Conservation (phyloP, 2,888 invertebrate genomes). For the Drosophila neutralis region DNA sequence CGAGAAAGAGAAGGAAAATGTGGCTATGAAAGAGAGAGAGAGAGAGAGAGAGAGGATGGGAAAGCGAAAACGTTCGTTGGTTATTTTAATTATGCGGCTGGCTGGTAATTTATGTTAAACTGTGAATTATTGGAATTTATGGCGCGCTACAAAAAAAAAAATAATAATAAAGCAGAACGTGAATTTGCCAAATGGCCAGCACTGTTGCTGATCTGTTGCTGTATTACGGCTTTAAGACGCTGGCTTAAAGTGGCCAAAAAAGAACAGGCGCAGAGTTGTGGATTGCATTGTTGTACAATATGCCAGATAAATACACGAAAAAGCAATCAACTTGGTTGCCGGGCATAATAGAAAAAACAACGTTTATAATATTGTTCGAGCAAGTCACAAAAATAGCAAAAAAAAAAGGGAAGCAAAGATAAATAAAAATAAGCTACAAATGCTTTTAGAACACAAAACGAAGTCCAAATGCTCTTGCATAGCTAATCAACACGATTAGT, state of each 20-base stretch:
- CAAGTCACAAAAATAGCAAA: slow-evolving; percentile 22
- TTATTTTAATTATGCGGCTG: slow-evolving; percentile 71
- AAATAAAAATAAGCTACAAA: slow-evolving; percentile 36
- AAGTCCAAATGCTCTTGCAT: slow-evolving; percentile 25
- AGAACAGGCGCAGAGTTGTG: slow-evolving; percentile 2
- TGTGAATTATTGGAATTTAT: slow-evolving; percentile 75
- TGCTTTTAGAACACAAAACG: slow-evolving; percentile 5
- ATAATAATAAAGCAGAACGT: slow-evolving; percentile 14
- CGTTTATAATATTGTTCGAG: slow-evolving; percentile 55
- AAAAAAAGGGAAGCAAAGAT: slow-evolving; percentile 19
- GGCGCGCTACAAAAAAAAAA: slow-evolving; percentile 51
- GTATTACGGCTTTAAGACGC: slow-evolving; percentile 31
- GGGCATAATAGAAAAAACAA: slow-evolving; percentile 47
- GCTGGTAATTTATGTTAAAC: slow-evolving; percentile 74
- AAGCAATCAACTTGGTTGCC: slow-evolving; percentile 66
- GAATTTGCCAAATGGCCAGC: slow-evolving; percentile 31
- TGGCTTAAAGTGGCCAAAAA: slow-evolving; percentile 18
- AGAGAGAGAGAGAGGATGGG: too few species aligned
- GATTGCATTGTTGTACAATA: slow-evolving; percentile 45
- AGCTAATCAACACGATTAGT: background rate
- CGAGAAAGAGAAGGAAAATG: background rate
- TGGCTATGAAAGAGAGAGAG: background rate
- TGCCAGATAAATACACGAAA: slow-evolving; percentile 75
- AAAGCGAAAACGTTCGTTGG: slow-evolving; percentile 9
- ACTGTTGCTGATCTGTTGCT: slow-evolving; percentile 47